phyloP scores from a whole-genome alignment of 2,113 vertebrate genomes.

The Craseonycteris thonglongyai region DNA sequence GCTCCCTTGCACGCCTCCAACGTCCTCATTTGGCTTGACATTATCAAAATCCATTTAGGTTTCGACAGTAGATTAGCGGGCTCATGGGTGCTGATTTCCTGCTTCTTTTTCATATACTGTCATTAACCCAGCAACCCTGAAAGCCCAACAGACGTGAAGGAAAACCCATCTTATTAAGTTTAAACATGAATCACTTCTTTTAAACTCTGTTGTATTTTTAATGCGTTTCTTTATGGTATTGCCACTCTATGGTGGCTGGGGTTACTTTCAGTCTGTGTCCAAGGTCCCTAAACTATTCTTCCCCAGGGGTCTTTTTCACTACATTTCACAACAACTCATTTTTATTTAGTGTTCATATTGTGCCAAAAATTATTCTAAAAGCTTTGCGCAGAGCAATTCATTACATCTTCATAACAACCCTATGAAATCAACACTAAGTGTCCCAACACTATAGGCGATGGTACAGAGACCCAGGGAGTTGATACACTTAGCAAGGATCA shows the following conservation, averaged over 20 bases:
- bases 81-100: neutral
- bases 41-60: slow-evolving; percentile 11
- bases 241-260: neutral
- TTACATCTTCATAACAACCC: neutral
- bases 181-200: neutral
- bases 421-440: neutral
- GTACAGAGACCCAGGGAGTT: neutral
- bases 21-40: neutral
- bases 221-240: neutral
- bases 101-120: slow-evolving; percentile 29
- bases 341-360: neutral
- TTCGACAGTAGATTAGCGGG: slow-evolving; percentile 14
- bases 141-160: neutral
- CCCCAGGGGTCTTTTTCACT: neutral
- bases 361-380: neutral
- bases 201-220: neutral
- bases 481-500: neutral
- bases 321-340: neutral
- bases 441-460: too few relatives aligned
- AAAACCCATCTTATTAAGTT: neutral
- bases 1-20: neutral
- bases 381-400: neutral
- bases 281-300: neutral
- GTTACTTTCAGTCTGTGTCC: neutral
- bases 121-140: slow-evolving; percentile 62